Evolutionary conservation across 2,888 invertebrate genomes (phyloP), one percentile per base, ranked within the genome.

Genomic region (Ormyrus labotus): DNA sequence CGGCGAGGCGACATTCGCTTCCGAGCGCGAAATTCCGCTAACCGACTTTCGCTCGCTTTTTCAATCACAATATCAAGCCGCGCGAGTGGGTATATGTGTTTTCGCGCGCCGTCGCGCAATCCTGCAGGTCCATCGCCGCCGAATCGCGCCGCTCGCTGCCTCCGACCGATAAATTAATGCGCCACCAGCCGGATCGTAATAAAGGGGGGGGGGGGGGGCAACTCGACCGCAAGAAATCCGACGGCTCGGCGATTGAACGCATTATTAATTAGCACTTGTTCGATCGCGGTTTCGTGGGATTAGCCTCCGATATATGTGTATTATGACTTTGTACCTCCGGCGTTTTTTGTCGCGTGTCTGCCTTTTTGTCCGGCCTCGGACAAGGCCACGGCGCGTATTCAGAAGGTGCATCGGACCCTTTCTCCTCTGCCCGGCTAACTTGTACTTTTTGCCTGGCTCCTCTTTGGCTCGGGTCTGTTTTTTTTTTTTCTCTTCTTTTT

Each of bases 111-210:
- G 64, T 45, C 67, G 58, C 19, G 70, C 50, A 50, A 19, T 13
- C 19, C 10, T 71, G 8, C 50, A 45, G 50, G 13, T 13, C 13
- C 13, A 71, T 6, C 50, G 19, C 45, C 51, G 63, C 53, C 55
- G n/a, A 61, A 68, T 63, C 50, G 64, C 13, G 13, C 13, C 13
- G 13, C 45, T 47, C 57, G 50, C 34, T 69, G 34, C 69, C 69
- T 77, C 7, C 76, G 69, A 70, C 65, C 71, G 45, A 70, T 78
- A 78, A 78, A 78, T 78, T 58, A 78, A 77, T 48, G 58, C 48
- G n/a, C 10, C 72, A 34, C 57, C 13, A 11, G 55, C 67, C 68
- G 61, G 63, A 69, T 69, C 13, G 70, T 69, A 76, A 69, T 57
- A 19, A 68, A 68, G 60, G 60, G 60, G 5, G 13, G 60, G 60